Base-by-base conservation (phyloP, 2,113 vertebrate species). In the Tachysurus vachellii region DNA sequence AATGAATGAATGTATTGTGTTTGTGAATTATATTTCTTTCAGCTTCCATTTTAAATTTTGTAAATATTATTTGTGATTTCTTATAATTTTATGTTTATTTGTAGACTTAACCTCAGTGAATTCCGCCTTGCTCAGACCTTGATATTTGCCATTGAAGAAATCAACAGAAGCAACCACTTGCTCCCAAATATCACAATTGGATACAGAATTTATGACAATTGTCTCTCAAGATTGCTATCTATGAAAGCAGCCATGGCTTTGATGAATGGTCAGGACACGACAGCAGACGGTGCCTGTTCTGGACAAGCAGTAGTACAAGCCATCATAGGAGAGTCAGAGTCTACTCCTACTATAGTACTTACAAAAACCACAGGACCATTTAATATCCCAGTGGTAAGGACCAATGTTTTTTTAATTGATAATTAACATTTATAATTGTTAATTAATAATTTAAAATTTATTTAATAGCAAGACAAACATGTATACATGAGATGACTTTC, bases 101-200 rank as follows among this genome's bases (percentile, higher is more conserved):
- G 36, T 88, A 96, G 95, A 62, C 83, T 95, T 61, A 95, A 95
- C 88, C 92, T 94, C 61, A 92, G 95, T 88, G 94, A 95, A 89
- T 93, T 95, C 66, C 93, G 93, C 66, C 94, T 94, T 91, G 93
- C 94, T n/a, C 94, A 95, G 86, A 93, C 93, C 0, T 94, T 96
- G 95, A 94, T 93, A 50, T 96, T 95, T 91, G 93, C 94, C 17
- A 94, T 96, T 57, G 91, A 94, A 59, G 95, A 96, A 92, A 95
- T 96, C 80, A 96, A 96, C 89, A 92, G 85, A 84, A 94, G 86
- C 84, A 85, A 56, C 54, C 84, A 10, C 64, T 88, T 95, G 89
- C 94, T 96, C 47, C 93, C 93, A 4, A 93, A 94, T 86, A 71
- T 95, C 54, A 91, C 93, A 10, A 85, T 96, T 17, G 95, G 95